Evolutionary conservation across 2,888 invertebrate genomes (phyloP).

Genomic region (Dicranocentrus wangi): DNA sequence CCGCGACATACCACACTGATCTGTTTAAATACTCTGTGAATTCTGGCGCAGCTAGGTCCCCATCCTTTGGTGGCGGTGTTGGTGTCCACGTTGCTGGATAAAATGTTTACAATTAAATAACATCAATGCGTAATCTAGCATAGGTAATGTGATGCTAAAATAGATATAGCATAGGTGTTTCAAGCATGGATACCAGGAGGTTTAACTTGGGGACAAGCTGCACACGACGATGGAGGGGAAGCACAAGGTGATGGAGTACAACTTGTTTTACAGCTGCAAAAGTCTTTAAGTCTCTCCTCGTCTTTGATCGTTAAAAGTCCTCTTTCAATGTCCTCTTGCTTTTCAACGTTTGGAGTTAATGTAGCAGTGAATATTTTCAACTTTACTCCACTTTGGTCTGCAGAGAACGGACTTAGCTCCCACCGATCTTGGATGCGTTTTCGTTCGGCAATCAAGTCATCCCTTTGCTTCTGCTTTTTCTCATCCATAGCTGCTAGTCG

Average conservation of each 20-base stretch:
- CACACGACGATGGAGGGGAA: too few species aligned
- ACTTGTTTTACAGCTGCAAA: too few species aligned
- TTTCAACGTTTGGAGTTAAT: neutral
- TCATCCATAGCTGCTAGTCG: neutral
- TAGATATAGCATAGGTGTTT: too few species aligned
- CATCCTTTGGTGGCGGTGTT: neutral
- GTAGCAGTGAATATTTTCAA: neutral
- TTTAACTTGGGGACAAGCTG: too few species aligned
- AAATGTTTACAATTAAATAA: too few species aligned
- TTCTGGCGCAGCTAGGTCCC: slow-evolving; percentile 5
- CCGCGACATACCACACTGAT: slow-evolving; percentile 46
- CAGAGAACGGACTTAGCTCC: slow-evolving; percentile 24
- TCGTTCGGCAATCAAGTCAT: neutral
- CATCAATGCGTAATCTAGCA: too few species aligned
- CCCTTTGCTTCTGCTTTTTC: neutral
- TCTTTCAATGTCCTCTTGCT: neutral
- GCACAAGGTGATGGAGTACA: too few species aligned
- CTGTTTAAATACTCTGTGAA: neutral
- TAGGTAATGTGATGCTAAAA: too few species aligned
- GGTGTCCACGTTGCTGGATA: slow-evolving; percentile 7
- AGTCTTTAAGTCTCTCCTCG: neutral
- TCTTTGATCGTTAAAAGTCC: neutral
- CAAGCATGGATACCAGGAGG: too few species aligned
- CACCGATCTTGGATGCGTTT: neutral
- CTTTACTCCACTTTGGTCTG: neutral